phyloP scores from a whole-genome alignment of 2,113 vertebrate genomes.

The Nannobrachium achirus region DNA sequence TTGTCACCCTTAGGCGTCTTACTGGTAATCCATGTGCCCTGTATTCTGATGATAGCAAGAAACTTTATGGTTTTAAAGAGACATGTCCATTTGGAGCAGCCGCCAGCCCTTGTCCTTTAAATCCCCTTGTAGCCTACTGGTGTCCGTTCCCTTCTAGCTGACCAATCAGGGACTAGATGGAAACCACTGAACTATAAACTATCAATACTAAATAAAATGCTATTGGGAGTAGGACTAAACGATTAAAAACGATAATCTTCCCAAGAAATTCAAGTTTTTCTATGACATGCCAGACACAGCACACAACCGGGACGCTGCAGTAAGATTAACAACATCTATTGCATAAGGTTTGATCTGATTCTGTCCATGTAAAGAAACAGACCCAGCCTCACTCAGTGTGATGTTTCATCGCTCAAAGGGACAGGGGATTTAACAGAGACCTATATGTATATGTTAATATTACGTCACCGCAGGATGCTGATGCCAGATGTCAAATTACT shows the following conservation, averaged over 20 bases:
- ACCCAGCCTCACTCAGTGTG: background rate
- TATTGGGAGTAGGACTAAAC: too few relatives aligned
- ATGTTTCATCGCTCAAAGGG: background rate
- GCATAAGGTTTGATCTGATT: conserved; percentile 17
- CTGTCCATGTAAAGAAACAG: background rate
- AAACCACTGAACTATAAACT: too few relatives aligned
- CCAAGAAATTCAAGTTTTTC: background rate
- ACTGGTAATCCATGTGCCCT: background rate
- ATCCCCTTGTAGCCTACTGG: too few relatives aligned
- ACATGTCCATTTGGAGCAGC: background rate
- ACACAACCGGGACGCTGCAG: background rate
- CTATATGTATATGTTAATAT: background rate
- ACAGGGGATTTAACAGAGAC: background rate
- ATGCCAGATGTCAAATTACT: background rate
- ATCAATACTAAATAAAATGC: too few relatives aligned
- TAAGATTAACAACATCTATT: conserved; percentile 29
- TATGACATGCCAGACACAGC: background rate
- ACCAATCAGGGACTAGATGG: too few relatives aligned
- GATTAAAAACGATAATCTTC: background rate
- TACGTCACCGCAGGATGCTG: background rate
- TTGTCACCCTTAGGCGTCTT: too few relatives aligned
- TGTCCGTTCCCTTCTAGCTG: too few relatives aligned
- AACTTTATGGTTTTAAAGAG: background rate
- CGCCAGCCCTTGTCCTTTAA: too few relatives aligned
- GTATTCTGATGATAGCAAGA: background rate